phyloP scores from a whole-genome alignment of 2,113 vertebrate genomes.

The Phalacrocorax pelagicus region DNA sequence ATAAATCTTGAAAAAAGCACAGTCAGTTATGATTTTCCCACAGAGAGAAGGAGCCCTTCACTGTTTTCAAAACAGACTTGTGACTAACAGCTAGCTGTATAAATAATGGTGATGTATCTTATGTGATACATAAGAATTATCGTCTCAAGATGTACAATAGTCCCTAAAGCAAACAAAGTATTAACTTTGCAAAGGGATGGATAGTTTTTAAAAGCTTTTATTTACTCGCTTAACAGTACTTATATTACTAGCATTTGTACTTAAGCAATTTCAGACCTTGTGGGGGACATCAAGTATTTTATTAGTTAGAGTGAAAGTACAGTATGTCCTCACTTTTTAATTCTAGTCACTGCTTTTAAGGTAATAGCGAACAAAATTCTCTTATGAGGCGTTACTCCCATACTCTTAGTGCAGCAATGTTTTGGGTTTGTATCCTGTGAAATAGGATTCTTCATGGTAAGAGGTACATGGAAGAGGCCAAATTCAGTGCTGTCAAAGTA shows the following conservation, averaged over 20 bases:
- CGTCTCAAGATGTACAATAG: background rate
- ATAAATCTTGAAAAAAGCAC: slow-evolving; percentile 18
- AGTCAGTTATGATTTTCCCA: background rate
- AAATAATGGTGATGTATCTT: slow-evolving; percentile 22
- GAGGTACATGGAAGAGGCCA: background rate
- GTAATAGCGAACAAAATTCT: background rate
- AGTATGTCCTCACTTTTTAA: background rate
- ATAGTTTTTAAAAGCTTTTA: background rate
- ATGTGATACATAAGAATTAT: background rate
- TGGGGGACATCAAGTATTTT: background rate
- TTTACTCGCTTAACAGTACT: background rate
- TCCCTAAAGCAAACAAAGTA: background rate
- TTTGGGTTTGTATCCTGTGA: background rate
- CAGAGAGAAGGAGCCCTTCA: background rate
- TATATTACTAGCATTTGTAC: background rate
- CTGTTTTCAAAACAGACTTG: slow-evolving; percentile 27
- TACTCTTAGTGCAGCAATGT: background rate
- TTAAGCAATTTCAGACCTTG: background rate
- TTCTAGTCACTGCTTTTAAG: background rate
- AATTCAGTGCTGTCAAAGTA: background rate
- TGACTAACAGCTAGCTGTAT: slow-evolving; percentile 23
- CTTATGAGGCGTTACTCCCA: background rate
- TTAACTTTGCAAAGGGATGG: background rate
- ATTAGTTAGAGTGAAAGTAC: background rate
- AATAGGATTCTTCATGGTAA: background rate